Base-by-base conservation (phyloP, 1,140 invertebrate species). In the Branchinecta lynchi region DNA sequence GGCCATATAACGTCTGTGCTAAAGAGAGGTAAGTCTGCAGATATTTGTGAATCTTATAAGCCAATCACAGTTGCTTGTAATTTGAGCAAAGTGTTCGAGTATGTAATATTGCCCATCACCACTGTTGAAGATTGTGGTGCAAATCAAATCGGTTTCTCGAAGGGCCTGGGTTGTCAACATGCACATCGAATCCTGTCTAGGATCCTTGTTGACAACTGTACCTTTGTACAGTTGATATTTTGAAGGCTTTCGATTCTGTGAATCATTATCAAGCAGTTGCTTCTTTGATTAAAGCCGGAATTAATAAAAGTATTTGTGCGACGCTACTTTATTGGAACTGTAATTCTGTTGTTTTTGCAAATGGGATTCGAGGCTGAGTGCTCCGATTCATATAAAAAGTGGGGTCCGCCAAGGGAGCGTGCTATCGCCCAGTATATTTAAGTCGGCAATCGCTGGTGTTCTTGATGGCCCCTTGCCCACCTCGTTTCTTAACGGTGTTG, bases 141-240 rank as follows among this genome's bases (percentile, higher is more conserved):
- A n/a, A n/a, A n/a, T n/a, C n/a, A n/a, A n/a, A n/a, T n/a, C n/a
- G n/a, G n/a, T n/a, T n/a, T n/a, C n/a, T n/a, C n/a, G n/a, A n/a
- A n/a, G n/a, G n/a, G n/a, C n/a, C n/a, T n/a, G n/a, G n/a, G n/a
- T 51, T 51, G 46, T 51, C 46, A 51, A 51, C 46, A 51, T 51
- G 46, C 46, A 9, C n/a, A 51, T 51, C 46, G 46, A 51, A 51
- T 51, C n/a, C 46, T 51, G n/a, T 51, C 9, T 51, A 51, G n/a
- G 46, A 51, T 51, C n/a, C 46, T 51, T 51, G 46, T 51, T n/a
- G 46, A 51, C 46, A 51, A 51, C 46, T 51, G n/a, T 51, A 9
- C 46, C 46, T 51, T 51, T 51, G 46, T 51, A 51, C 46, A 51
- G 46, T 51, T 51, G 46, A 51, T 51, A 51, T 51, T 51, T 51